A percentile compares a stretch with the other conserved stretches of the same genome.
Conservation (phyloP, 2,888 invertebrate species). For the Agrochola circellaris region DNA sequence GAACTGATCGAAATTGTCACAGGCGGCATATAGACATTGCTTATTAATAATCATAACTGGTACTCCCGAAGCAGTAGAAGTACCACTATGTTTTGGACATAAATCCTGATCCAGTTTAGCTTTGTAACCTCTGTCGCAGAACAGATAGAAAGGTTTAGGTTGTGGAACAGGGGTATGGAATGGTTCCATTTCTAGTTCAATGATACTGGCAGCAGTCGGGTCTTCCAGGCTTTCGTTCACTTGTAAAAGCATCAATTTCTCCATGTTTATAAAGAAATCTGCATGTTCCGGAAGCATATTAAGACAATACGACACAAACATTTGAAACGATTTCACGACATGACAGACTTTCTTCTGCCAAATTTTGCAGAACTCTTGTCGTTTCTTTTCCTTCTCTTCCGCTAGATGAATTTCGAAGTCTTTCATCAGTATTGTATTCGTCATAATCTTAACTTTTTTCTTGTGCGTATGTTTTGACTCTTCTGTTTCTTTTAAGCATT, state of each 20-base stretch:
- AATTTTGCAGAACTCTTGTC: slow-evolving; percentile 73
- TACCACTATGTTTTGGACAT: slow-evolving; percentile 79
- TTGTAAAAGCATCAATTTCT: slow-evolving; percentile 85
- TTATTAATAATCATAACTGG: slow-evolving; percentile 86
- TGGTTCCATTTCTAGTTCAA: slow-evolving; percentile 71
- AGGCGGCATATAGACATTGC: slow-evolving; percentile 82
- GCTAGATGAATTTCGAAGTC: slow-evolving; percentile 78
- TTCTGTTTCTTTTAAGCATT: slow-evolving; percentile 76
- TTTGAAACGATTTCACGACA: slow-evolving; percentile 84
- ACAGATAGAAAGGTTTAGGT: slow-evolving; percentile 82
- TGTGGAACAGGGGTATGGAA: slow-evolving; percentile 75
- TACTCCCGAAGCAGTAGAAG: slow-evolving; percentile 79
- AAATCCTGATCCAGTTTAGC: slow-evolving; percentile 75
- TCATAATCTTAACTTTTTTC: slow-evolving; percentile 76
- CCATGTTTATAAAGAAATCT: slow-evolving; percentile 86
- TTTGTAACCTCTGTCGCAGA: slow-evolving; percentile 81
- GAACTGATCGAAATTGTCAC: slow-evolving; percentile 82
- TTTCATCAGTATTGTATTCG: slow-evolving; percentile 74
- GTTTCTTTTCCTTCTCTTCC: slow-evolving; percentile 75
- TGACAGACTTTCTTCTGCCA: slow-evolving; percentile 85
- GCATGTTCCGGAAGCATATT: slow-evolving; percentile 82
- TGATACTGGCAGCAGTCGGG: slow-evolving; percentile 79
- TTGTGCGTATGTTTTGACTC: slow-evolving; percentile 74
- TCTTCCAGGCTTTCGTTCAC: slow-evolving; percentile 78
- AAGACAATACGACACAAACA: slow-evolving; percentile 82